phyloP scores from a whole-genome alignment of 2,888 invertebrate species.

The Pecten maximus region DNA sequence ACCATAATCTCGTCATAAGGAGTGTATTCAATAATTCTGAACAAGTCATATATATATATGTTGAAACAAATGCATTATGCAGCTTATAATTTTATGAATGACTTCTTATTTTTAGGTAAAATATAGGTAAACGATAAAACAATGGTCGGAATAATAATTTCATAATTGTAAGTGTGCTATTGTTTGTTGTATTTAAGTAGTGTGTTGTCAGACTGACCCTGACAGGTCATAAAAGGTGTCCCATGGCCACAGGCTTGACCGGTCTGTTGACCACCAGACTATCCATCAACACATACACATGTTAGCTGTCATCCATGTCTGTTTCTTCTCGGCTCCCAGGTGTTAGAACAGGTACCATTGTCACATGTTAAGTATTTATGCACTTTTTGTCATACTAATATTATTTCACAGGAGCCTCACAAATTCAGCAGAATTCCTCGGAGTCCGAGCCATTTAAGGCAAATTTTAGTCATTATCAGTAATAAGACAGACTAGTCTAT shows the following conservation, averaged over 20 bases:
- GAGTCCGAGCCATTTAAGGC: too few species aligned
- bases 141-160: too few species aligned
- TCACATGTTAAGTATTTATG: too few species aligned
- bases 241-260: not conserved
- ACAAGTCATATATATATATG: not conserved
- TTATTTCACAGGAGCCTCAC: too few species aligned
- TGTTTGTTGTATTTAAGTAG: not conserved
- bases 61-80: too few species aligned
- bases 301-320: not conserved
- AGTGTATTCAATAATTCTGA: not conserved
- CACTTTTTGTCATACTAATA: too few species aligned
- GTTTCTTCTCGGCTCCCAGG: not conserved
- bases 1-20: not conserved
- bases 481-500: too few species aligned
- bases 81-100: too few species aligned
- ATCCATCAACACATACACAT: not conserved
- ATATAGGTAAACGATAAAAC: not conserved
- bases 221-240: conserved; percentile 17
- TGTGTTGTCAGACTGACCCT: not conserved
- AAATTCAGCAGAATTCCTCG: too few species aligned
- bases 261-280: conserved; percentile 6
- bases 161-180: not conserved
- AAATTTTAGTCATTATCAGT: too few species aligned
- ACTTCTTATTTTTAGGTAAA: not conserved
- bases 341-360: not conserved